Evolutionary conservation across 2,888 invertebrate genomes (phyloP), one percentile per base, ranked within the genome.

Genomic region (Tetragonula carbonaria): DNA sequence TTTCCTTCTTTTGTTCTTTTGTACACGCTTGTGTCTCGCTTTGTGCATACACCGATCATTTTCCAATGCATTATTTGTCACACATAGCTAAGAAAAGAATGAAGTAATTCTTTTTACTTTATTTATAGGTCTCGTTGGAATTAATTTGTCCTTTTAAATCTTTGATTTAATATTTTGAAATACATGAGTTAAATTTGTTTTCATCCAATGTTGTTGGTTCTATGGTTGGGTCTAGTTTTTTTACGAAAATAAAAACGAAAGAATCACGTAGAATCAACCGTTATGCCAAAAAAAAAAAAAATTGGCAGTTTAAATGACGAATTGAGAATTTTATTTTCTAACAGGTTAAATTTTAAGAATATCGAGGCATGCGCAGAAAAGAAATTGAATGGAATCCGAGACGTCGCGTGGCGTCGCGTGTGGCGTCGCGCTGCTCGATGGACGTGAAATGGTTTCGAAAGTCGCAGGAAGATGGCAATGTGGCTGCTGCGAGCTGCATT

Each of bases 401-500:
- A 33, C 13, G 63, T 57, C 13, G 33, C 63, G 23, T 23, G 23
- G 21, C 59, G 38, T 38, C 38, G 38, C 70, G 45, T 23, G 23
- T 23, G 23, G 21, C 59, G 38, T 38, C 38, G 38, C 70, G 45
- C 23, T 73, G 62, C 78, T 51, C 57, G 28, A 23, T 53, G 57
- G 23, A 73, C 50, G 16, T 33, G 28, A 38, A 11, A 33, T 65
- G 28, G 65, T 74, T 80, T 23, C 63, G 18, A 4, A 21, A 63
- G 11, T 8, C 4, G 74, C 67, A 70, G 80, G 55, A 66, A 88
- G 89, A 87, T 89, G 89, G 84, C 87, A 72, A 33, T 63, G 70
- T 45, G 51, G 76, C 66, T 68, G 82, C 23, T 85, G 77, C 82
- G 84, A 87, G 86, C 87, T 84, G 87, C 91, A 92, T 86, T 91